Evolutionary conservation across 2,888 invertebrate species (phyloP), one percentile per base, ranked within the genome.

Genomic region (Eurytoma adleriae): DNA sequence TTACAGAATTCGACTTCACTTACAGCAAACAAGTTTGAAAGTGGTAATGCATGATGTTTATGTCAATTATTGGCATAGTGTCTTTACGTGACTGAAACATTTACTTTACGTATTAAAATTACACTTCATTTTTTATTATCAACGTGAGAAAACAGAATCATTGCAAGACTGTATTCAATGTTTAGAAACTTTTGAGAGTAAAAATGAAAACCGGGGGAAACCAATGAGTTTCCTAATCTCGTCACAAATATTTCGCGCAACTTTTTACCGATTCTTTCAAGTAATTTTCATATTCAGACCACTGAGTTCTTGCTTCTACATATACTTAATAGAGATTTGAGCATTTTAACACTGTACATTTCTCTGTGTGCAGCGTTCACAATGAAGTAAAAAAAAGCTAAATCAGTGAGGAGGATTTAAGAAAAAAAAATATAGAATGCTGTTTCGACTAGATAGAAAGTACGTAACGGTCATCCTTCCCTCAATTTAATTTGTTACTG

Each of bases 401-500:
- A 40, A 40, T 7, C 40, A 10, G 10, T 79, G 76, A 79, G 78
- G 70, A 74, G 64, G 80, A 75, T 80, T 40, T 40, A 40, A 40
- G 7, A 57, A 54, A 68, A 81, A 82, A 81, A 78, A 79, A 40
- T 78, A 62, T 50, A 76, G 71, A 80, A 74, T 80, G 54, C 59
- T 73, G 62, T 79, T 73, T 73, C 70, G 56, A 73, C 69, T 82
- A 81, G 74, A 79, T 84, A 81, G 80, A 80, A 78, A 75, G 74
- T 70, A 80, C 75, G 84, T 82, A 83, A 81, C 74, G 82, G 80
- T 81, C 83, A 81, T 76, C 81, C 80, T 83, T 79, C 71, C 77
- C 68, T 71, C 66, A 84, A 84, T 85, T 84, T 84, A 78, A 86
- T 86, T 88, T 86, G 84, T 88, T 88, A 86, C 86, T 88, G 86